These are phyloP conservation scores for Drosophila greeni DNA, from an alignment of 2,888 invertebrate species.

Conservation along the genomic window DNA sequence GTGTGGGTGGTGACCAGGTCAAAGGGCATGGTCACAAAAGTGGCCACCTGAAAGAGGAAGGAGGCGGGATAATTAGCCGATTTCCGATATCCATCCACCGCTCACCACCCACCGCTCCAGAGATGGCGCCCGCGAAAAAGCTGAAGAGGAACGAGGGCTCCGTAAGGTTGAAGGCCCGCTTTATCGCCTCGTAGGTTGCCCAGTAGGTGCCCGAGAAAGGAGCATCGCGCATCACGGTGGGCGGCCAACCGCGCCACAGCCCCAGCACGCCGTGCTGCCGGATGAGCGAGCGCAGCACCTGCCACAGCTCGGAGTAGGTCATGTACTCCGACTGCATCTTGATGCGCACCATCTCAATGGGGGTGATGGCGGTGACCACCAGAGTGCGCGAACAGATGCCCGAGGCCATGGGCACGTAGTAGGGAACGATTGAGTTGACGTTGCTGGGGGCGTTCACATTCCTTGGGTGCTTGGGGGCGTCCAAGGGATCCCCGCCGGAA, in stretches of 20 bases:
- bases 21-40: constrained; percentile 65
- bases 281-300: constrained; percentile 81
- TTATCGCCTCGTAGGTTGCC: constrained; percentile 89
- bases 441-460: neutral
- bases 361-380: constrained; percentile 91
- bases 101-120: constrained; percentile 60
- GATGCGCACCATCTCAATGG: constrained; percentile 95
- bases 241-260: constrained; percentile 85
- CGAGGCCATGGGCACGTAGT: constrained; percentile 84
- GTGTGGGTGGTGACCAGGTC: constrained; percentile 64
- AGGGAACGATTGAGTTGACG: constrained; percentile 30
- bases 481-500: constrained; percentile 14
- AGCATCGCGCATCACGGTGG: constrained; percentile 64
- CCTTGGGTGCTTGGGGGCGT: neutral
- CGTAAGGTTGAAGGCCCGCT: constrained; percentile 80
- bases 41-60: constrained; percentile 49
- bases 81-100: neutral
- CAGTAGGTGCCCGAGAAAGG: constrained; percentile 88
- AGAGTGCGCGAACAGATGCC: constrained; percentile 90
- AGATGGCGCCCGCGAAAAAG: constrained; percentile 55
- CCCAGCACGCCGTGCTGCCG: constrained; percentile 85
- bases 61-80: neutral
- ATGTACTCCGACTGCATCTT: constrained; percentile 97
- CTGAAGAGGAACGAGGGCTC: constrained; percentile 59
- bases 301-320: constrained; percentile 82